phyloP scores from a whole-genome alignment of 1,140 invertebrate species.

The Scaptomyza hsui region DNA sequence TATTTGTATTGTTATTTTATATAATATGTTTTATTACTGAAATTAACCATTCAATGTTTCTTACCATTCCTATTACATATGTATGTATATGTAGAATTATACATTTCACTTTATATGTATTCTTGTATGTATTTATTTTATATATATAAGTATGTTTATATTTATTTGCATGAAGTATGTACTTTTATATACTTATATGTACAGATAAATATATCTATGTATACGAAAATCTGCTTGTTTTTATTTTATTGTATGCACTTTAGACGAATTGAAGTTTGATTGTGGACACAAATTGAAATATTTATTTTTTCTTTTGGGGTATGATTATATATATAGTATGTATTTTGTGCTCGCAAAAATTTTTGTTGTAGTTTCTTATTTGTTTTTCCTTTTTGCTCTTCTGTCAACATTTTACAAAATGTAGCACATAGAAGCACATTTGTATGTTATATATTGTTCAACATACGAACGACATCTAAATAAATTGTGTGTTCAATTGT shows the following conservation, averaged over 20 bases:
- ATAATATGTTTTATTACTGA: conserved; percentile 75
- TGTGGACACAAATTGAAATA: conserved; percentile 69
- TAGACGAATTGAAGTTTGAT: conserved; percentile 80
- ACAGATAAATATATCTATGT: conserved; percentile 24
- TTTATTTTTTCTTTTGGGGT: conserved; percentile 23
- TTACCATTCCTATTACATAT: conserved; percentile 66
- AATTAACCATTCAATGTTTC: conserved; percentile 77
- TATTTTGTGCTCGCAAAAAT: conserved; percentile 27
- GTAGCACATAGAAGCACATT: conserved; percentile 12
- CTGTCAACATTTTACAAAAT: conserved; percentile 37
- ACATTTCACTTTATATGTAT: conserved; percentile 26
- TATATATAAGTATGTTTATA: conserved; percentile 29
- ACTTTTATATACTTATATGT: conserved; percentile 19
- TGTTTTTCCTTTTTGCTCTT: not conserved
- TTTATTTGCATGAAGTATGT: conserved; percentile 43
- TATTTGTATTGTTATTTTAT: conserved; percentile 45
- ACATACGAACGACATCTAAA: not conserved
- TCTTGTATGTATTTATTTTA: conserved; percentile 30
- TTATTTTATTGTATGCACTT: conserved; percentile 67
- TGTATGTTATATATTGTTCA: not conserved
- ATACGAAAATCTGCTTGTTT: conserved; percentile 37
- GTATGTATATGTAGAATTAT: conserved; percentile 30
- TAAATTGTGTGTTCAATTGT: not conserved
- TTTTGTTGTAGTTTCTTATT: conserved; percentile 1
- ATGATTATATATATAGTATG: conserved; percentile 48